Evolutionary conservation across 2,113 vertebrate genomes (phyloP).

Genomic region (Calyptomena viridis): DNA sequence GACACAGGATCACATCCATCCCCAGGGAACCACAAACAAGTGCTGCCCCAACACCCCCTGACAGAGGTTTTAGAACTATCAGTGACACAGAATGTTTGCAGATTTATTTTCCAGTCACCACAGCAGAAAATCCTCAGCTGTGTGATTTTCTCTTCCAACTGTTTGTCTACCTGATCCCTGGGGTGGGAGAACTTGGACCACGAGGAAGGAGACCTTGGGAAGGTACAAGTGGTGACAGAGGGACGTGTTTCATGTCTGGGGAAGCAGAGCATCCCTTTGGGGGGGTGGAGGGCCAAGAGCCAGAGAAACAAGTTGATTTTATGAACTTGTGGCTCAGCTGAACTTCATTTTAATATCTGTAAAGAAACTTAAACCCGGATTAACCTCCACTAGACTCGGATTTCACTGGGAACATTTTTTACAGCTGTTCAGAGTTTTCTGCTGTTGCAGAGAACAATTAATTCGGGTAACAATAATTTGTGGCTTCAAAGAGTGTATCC

Average conservation of each 20-base stretch:
- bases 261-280: background rate
- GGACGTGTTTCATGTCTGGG: rapidly evolving
- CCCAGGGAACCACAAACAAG: rapidly evolving
- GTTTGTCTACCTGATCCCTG: background rate
- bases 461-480: conserved; percentile 20
- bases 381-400: background rate
- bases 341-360: background rate
- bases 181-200: background rate
- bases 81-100: background rate
- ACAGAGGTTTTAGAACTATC: background rate
- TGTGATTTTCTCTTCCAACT: background rate
- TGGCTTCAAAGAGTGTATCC: background rate
- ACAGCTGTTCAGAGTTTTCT: conserved; percentile 34
- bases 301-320: background rate
- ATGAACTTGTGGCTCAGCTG: background rate
- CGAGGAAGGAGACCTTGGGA: background rate
- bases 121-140: background rate
- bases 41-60: background rate
- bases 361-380: background rate
- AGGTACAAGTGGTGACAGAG: background rate
- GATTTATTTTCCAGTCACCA: background rate
- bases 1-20: background rate
- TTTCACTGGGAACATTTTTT: background rate
- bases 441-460: conserved; percentile 3
- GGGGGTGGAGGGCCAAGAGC: background rate